These are phyloP conservation scores for Babylonia areolata DNA, from an alignment of 1,140 invertebrate species.

Conservation along the genomic window DNA sequence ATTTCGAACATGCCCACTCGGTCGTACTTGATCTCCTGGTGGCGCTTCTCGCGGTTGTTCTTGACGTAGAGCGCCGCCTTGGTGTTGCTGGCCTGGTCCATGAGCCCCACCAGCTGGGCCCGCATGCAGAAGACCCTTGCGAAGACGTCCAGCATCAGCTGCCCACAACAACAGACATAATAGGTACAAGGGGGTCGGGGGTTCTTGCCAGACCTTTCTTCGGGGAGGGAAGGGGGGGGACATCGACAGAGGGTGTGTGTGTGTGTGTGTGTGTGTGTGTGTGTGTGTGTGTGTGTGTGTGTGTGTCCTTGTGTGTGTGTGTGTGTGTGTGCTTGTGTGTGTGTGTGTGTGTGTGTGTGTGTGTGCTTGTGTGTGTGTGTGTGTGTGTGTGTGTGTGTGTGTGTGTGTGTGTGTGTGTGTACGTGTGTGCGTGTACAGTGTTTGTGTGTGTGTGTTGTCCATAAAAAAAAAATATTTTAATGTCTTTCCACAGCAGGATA, in stretches of 20 bases:
- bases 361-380: neutral
- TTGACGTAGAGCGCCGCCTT: constrained; percentile 32
- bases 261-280: neutral
- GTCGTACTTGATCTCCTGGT: constrained; percentile 58
- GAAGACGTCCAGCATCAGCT: constrained; percentile 72
- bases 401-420: neutral
- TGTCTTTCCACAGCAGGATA: no score
- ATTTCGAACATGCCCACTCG: constrained; percentile 57
- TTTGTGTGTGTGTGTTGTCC: no score
- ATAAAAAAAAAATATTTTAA: no score
- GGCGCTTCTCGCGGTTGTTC: constrained; percentile 49
- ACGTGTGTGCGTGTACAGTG: no score
- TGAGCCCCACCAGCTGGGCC: constrained; percentile 58
- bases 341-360: neutral
- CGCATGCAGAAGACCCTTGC: constrained; percentile 72
- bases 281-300: constrained; percentile 1
- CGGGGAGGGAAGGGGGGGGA: no score
- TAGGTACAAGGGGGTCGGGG: no score
- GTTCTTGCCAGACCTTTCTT: no score
- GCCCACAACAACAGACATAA: no score
- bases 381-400: constrained; percentile 2
- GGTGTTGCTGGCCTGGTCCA: constrained; percentile 16
- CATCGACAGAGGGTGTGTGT: neutral
- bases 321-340: neutral
- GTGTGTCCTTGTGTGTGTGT: neutral